Evolutionary conservation across 1,140 invertebrate species (phyloP), one percentile per base, ranked within the genome.

Genomic region (Drosophila pachea): DNA sequence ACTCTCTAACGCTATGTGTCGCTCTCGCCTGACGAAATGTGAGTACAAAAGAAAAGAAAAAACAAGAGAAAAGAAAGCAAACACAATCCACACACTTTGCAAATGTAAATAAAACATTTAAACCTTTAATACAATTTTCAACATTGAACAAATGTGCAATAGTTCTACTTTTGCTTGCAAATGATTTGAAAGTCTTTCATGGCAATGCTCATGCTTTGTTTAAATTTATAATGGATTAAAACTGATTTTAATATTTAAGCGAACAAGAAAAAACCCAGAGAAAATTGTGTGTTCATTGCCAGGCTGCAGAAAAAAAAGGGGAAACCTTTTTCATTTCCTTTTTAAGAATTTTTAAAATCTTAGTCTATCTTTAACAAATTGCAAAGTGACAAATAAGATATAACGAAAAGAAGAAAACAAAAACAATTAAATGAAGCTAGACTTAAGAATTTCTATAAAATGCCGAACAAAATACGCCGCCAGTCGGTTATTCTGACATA

Each of bases 291-390:
- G 70, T 73, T 73, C 70, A 73, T 68, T 72, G 50, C 50, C 63
- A 68, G 67, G 47, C 60, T 45, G 67, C 66, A 48, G 66, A 68
- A 72, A 48, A 72, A 48, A 54, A 22, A 12, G 65, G 68, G 50
- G 22, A 47, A 47, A 47, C 22, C 16, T 47, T 29, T 8, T 47
- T 47, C 22, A 3, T 22, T 47, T 8, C 7, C 29, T 47, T 47
- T 47, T 22, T 45, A 14, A 43, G 7, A 14, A 29, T 29, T 47
- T 50, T 66, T 70, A 73, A 70, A 67, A 77, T 32, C 61, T 73
- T 74, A 81, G 65, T 70, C 56, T 81, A 70, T 81, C 74, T 74
- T 74, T 81, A 43, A 70, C 54, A 52, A 81, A 76, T 72, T 75
- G 81, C 73, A 73, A 35, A 31, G 49, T 52, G 49, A 52, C 49